These are phyloP conservation scores for Phenganax subtilis DNA, from an alignment of 92 coral and sea anemone genomes.

Conservation along the genomic window DNA sequence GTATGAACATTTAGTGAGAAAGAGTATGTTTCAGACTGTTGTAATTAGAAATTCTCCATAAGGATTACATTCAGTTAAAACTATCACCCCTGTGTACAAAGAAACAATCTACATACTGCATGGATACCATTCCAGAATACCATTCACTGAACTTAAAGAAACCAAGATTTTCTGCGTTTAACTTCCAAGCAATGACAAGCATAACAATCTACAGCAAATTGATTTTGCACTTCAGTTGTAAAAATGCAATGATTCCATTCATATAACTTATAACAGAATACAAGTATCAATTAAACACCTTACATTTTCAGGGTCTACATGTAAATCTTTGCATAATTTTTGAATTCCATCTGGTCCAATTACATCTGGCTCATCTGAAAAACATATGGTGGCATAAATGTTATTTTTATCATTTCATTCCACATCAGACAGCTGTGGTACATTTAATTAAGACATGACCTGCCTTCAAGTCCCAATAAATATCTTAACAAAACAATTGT, in stretches of 20 bases:
- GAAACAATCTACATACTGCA: constrained; percentile 61
- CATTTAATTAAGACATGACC: neutral
- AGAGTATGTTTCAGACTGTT: too few relatives aligned
- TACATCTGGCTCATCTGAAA: constrained; percentile 69
- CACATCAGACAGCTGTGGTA: neutral
- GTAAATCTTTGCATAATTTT: constrained; percentile 71
- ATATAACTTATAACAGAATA: neutral
- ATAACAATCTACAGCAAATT: constrained; percentile 59
- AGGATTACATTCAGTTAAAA: neutral
- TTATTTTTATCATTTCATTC: neutral
- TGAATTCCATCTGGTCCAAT: constrained; percentile 89
- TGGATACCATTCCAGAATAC: constrained; percentile 78
- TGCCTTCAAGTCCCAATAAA: neutral
- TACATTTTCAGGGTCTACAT: constrained; percentile 83
- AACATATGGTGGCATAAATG: neutral
- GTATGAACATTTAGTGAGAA: too few relatives aligned
- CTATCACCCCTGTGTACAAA: neutral
- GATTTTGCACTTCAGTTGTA: neutral
- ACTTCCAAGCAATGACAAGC: constrained; percentile 84
- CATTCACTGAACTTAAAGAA: constrained; percentile 81
- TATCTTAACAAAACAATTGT: neutral
- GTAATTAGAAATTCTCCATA: too few relatives aligned
- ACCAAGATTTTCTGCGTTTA: constrained; percentile 82
- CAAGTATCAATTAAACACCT: constrained; percentile 5
- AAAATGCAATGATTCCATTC: neutral